A percentile compares a stretch with the other conserved stretches of the same genome.
Evolutionary conservation across 2,113 vertebrate genomes (phyloP).

Genomic region (Pelusios castaneus): DNA sequence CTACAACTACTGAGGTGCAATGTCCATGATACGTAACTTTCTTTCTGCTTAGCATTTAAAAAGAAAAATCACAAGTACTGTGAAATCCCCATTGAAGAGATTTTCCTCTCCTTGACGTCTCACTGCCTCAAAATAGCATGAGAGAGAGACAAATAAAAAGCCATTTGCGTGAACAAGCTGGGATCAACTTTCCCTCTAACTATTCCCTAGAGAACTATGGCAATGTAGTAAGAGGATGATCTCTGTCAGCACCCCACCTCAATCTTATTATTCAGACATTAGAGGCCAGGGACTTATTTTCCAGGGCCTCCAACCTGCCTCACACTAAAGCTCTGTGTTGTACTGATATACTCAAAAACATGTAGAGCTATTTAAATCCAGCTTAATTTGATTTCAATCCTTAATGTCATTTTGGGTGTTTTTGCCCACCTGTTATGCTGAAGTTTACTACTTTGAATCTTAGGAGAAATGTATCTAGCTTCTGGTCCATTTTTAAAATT

Average conservation of each 20-base stretch:
- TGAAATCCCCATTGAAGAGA: not conserved
- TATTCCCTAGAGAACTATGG: not conserved
- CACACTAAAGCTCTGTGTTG: conserved; percentile 39
- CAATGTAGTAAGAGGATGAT: not conserved
- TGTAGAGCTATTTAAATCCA: conserved; percentile 33
- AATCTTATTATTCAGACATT: conserved; percentile 25
- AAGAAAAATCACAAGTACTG: not conserved
- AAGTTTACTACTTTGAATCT: conserved; percentile 57
- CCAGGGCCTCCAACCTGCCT: not conserved
- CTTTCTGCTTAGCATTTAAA: not conserved
- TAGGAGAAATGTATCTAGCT: conserved; percentile 60
- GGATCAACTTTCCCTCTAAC: not conserved
- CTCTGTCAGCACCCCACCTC: conserved; percentile 32
- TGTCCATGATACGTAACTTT: not conserved
- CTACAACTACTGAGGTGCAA: not conserved
- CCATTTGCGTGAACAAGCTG: not conserved
- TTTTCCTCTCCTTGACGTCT: not conserved
- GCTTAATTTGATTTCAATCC: conserved; percentile 68
- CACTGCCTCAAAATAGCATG: conserved; percentile 22
- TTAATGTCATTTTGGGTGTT: conserved; percentile 58
- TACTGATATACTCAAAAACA: not conserved
- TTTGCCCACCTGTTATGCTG: conserved; percentile 8
- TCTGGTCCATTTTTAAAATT: conserved; percentile 60
- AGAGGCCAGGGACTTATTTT: conserved; percentile 61
- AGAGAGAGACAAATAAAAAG: not conserved